A percentile compares a stretch with the other conserved stretches of the same genome.
phyloP scores from a whole-genome alignment of 2,113 vertebrate genomes.

The Dryoscopus gambensis region DNA sequence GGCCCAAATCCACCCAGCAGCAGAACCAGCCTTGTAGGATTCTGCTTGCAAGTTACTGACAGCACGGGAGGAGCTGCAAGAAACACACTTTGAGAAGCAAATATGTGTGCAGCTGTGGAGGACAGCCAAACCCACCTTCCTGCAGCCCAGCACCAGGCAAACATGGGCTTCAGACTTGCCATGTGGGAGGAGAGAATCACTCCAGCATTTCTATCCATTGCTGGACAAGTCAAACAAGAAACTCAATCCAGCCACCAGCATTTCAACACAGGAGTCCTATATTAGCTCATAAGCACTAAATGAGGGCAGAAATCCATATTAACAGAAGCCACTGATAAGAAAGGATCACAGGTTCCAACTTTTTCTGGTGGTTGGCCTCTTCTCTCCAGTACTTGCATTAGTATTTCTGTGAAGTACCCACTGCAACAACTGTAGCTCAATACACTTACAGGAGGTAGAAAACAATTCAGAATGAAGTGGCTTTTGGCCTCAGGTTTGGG shows the following conservation, averaged over 20 bases:
- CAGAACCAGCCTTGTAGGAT: neutral
- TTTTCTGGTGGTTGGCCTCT: neutral
- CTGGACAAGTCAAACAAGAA: neutral
- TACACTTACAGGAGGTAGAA: neutral
- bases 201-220: neutral
- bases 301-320: neutral
- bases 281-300: neutral
- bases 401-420: neutral
- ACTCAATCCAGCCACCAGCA: neutral
- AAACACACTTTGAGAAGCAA: neutral
- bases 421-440: neutral
- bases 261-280: neutral
- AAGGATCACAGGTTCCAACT: neutral
- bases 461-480: neutral
- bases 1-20: neutral
- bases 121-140: neutral
- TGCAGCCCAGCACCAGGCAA: neutral
- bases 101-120: neutral
- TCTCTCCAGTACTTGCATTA: neutral
- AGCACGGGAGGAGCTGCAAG: neutral
- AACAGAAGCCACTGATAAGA: neutral
- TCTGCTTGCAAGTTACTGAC: neutral
- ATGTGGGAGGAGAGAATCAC: neutral
- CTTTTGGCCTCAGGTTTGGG: neutral
- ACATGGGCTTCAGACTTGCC: neutral